These are phyloP conservation scores for Emydoidea blandingii DNA, from an alignment of 2,797 vertebrate species.

Conservation along the genomic window DNA sequence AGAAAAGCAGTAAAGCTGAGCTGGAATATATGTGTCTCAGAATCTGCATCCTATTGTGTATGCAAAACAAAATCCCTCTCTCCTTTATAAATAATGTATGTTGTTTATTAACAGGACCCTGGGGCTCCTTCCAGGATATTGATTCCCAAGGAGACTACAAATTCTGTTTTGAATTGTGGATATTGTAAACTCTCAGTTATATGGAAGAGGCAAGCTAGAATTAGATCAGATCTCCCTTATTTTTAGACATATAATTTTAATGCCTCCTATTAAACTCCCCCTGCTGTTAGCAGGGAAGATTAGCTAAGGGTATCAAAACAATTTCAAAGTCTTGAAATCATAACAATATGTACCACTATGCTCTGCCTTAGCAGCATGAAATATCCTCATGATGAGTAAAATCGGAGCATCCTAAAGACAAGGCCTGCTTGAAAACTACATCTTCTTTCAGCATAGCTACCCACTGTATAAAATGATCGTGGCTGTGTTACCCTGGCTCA, in stretches of 20 bases:
- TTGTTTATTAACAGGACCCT: not conserved
- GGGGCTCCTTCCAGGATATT: not conserved
- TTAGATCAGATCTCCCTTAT: not conserved
- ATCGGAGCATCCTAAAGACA: not conserved
- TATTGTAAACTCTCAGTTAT: not conserved
- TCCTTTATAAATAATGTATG: not conserved
- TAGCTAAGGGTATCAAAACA: not conserved
- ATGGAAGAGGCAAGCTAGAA: not conserved
- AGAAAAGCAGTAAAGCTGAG: not conserved
- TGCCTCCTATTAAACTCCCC: not conserved
- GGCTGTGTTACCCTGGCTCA: not conserved
- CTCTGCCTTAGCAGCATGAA: not conserved
- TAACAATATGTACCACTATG: not conserved
- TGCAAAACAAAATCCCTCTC: not conserved
- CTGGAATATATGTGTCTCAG: not conserved
- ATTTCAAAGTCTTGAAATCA: not conserved
- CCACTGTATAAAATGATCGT: not conserved
- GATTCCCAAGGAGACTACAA: not conserved
- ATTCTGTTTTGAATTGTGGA: not conserved
- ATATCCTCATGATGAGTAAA: not conserved
- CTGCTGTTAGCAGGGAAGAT: not conserved
- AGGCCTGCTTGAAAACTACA: not conserved
- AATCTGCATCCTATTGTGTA: not conserved
- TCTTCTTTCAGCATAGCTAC: not conserved
- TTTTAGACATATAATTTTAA: not conserved